Evolutionary conservation across 2,888 invertebrate genomes (phyloP), one percentile per base, ranked within the genome.

Genomic region (Leucophora obtusa): DNA sequence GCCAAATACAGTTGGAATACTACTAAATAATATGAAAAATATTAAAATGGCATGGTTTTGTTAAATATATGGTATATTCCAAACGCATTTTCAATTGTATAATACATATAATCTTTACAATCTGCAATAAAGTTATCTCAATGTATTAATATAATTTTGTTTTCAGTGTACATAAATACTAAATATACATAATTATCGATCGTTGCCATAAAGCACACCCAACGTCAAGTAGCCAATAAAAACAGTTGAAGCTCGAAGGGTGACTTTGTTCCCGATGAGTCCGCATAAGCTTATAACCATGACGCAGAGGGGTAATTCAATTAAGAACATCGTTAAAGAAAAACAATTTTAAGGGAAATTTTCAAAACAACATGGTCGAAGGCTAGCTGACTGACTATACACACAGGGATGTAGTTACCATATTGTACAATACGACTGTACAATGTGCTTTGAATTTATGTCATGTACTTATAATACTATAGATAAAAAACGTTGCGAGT

Each of bases 201-300:
- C 63, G 68, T 28, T 38, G 15, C 73, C 82, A 84, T 83, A 82
- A 84, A 84, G 81, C 84, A 85, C 84, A 84, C 85, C 83, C 85
- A 74, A 66, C 53, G 17, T 58, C 71, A 68, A 78, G 78, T 80
- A 84, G 83, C 86, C 87, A 87, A 86, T 86, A 86, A 87, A 87
- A 87, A 87, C 86, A 86, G 84, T 87, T 86, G 85, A 87, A 82
- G 83, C 84, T 80, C 82, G 84, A 84, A 87, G 87, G 87, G 87
- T 86, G 86, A 86, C 85, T 86, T 84, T 84, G 85, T 83, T 85
- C 84, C 84, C 83, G 83, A 79, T 84, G 84, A 83, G 82, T 83
- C 84, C 84, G 84, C 84, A 84, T 84, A 83, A 84, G 84, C 84
- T 84, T 84, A 75, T 83, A 81, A 82, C 83, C 84, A 83, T 80